These are phyloP conservation scores for Orthonevra nobilis DNA, from an alignment of 2,888 invertebrate genomes.

Conservation along the genomic window DNA sequence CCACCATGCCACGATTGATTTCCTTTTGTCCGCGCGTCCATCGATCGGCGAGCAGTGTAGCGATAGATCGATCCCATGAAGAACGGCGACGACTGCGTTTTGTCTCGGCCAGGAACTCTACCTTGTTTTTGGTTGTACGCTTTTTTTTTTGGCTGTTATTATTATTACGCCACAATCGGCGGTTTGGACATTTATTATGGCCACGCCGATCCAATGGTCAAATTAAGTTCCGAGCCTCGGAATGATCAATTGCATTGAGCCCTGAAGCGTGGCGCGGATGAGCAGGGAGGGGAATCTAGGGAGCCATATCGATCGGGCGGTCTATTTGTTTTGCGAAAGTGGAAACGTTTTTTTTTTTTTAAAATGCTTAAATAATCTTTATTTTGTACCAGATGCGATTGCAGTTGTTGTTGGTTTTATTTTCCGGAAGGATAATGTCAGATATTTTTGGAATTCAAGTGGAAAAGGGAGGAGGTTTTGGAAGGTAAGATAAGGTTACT, in stretches of 20 bases:
- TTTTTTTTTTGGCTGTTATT: slow-evolving; percentile 42
- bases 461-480: slow-evolving; percentile 43
- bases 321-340: slow-evolving; percentile 50
- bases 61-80: slow-evolving; percentile 44
- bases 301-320: slow-evolving; percentile 18
- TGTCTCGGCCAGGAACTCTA: too few species aligned
- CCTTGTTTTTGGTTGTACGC: background rate
- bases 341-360: slow-evolving; percentile 19
- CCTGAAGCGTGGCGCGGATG: slow-evolving; percentile 44
- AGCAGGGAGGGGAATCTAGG: slow-evolving; percentile 10
- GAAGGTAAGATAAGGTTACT: slow-evolving; percentile 29
- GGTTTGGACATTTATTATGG: slow-evolving; percentile 58
- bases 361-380: slow-evolving; percentile 66
- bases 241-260: slow-evolving; percentile 59
- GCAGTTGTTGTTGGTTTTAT: background rate
- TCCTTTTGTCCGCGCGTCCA: slow-evolving; percentile 38
- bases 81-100: slow-evolving; percentile 29
- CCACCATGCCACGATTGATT: slow-evolving; percentile 54
- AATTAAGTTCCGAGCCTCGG: slow-evolving; percentile 53
- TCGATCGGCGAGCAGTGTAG: too few species aligned
- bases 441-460: slow-evolving; percentile 26
- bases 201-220: slow-evolving; percentile 50
- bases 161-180: slow-evolving; percentile 68
- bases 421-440: slow-evolving; percentile 29
- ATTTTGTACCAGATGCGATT: slow-evolving; percentile 4